These are phyloP conservation scores for Darevskia nairensis DNA, from an alignment of 2,797 vertebrate species.

Conservation along the genomic window DNA sequence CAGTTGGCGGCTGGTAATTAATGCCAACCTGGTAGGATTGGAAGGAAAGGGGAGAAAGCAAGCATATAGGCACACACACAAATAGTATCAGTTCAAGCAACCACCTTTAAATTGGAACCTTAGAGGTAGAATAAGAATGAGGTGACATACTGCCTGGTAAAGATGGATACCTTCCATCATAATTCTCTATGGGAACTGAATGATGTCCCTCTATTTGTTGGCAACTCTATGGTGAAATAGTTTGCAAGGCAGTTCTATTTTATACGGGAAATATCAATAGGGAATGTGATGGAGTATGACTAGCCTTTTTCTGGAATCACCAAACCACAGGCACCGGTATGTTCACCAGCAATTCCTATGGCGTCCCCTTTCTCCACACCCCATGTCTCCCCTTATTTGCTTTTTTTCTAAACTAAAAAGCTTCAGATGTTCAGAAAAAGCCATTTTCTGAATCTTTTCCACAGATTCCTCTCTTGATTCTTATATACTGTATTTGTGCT, in stretches of 20 bases:
- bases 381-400: too few species aligned
- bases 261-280: not conserved
- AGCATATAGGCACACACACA: not conserved
- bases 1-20: constrained; percentile 94
- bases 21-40: constrained; percentile 87
- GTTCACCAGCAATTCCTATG: too few species aligned
- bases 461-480: not conserved
- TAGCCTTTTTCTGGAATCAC: too few species aligned
- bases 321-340: too few species aligned
- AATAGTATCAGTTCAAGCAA: not conserved
- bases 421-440: too few species aligned
- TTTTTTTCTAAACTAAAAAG: too few species aligned
- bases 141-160: not conserved
- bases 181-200: not conserved
- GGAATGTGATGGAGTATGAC: not conserved
- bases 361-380: too few species aligned
- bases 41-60: not conserved
- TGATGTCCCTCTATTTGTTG: not conserved
- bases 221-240: not conserved
- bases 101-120: not conserved
- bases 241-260: not conserved
- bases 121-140: not conserved
- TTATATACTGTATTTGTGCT: too few species aligned
- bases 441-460: too few species aligned
- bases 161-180: not conserved